Percentiles rank a stretch among this genome's conserved stretches.
These are phyloP conservation scores for Chaetura pelagica DNA, from an alignment of 2,113 vertebrate genomes.

Conservation along the genomic window DNA sequence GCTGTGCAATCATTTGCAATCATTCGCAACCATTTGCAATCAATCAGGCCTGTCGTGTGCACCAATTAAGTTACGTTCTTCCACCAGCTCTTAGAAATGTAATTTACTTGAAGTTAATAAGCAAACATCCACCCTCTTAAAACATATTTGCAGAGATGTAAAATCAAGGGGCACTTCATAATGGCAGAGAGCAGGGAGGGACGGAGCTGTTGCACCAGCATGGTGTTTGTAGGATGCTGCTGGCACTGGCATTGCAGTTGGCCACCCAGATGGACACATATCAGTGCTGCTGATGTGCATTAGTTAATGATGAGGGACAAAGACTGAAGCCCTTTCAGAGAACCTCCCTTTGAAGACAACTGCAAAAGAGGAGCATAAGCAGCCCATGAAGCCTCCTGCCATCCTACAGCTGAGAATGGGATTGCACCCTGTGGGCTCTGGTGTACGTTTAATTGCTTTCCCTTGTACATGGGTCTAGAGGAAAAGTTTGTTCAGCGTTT, in stretches of 20 bases:
- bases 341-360: neutral
- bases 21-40: neutral
- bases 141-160: neutral
- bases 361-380: neutral
- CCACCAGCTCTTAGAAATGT: constrained; percentile 2
- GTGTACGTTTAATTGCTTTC: neutral
- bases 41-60: neutral
- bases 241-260: accelerated
- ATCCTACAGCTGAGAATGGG: accelerated
- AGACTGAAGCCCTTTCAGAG: neutral
- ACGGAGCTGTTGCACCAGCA: neutral
- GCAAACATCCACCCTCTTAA: constrained; percentile 5
- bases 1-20: neutral
- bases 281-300: neutral
- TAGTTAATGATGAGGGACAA: neutral
- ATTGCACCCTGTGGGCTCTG: accelerated
- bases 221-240: neutral
- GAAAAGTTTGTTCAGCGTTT: neutral
- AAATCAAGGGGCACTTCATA: neutral
- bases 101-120: constrained; percentile 39
- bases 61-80: neutral
- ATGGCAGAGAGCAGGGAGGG: neutral
- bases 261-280: neutral
- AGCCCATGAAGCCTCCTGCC: neutral
- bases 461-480: accelerated